Evolutionary conservation across 2,888 invertebrate species (phyloP), one percentile per base, ranked within the genome.

Genomic region (Andrena praecox): DNA sequence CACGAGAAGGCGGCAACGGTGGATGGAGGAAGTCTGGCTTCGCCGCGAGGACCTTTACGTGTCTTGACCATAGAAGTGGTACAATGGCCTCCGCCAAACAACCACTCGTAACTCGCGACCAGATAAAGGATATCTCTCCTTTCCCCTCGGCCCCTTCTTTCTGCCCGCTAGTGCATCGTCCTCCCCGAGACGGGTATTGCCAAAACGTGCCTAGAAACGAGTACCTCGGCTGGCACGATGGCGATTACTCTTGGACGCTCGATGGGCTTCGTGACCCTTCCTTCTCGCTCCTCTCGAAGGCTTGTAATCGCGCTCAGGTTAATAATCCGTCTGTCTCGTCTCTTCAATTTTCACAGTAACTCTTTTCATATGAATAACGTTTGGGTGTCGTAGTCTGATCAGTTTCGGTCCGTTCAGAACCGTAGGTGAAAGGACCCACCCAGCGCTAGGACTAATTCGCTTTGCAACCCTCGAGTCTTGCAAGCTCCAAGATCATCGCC

Each of bases 51-150:
- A 82, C 66, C 79, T 89, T 88, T 85, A 89, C 87, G 89, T 90
- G 89, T 86, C 88, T 85, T 88, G 89, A 90, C 89, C 89, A 64
- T 89, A 80, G 85, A 88, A 81, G 64, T 71, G 81, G 74, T 72
- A 86, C 83, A 89, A 89, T 89, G 84, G 82, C 56, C 80, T 68
- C 76, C 74, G 81, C 82, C 84, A 88, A 89, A 89, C 89, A 89
- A 82, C 85, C 85, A 79, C 73, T 89, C 89, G 89, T 89, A 90
- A 87, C 89, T 90, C 78, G 86, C 75, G 82, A 84, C 87, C 80
- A 86, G 87, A 86, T 90, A 87, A 86, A 90, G 70, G 84, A 88
- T 81, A 85, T 70, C 59, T 31, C 33, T 70, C 64, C 59, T 50
- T 20, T 54, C 56, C 31, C 20, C 31, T 29, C 35, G 62, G 52